Evolutionary conservation across 2,113 vertebrate genomes (phyloP).

Genomic region (Carlito syrichta): DNA sequence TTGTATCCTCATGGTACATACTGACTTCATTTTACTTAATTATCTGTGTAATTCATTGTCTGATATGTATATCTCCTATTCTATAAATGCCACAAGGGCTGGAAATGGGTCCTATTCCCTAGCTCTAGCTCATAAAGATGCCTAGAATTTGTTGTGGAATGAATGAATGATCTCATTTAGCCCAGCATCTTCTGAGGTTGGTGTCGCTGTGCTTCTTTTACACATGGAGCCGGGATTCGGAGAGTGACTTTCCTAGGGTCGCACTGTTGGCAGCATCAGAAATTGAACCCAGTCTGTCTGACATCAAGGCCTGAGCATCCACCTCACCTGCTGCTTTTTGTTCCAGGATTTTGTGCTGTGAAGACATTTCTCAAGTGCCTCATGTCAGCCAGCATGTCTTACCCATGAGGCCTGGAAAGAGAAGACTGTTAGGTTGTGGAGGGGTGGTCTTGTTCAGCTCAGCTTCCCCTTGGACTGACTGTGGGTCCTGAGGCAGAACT

Average conservation of each 20-base stretch:
- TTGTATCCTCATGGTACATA: not conserved
- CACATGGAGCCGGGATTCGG: not conserved
- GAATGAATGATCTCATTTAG: not conserved
- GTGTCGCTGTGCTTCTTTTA: not conserved
- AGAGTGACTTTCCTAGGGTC: not conserved
- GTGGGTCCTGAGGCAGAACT: not conserved
- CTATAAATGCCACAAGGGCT: not conserved
- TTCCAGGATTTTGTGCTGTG: conserved; percentile 39
- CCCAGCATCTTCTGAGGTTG: not conserved
- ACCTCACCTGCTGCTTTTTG: not conserved
- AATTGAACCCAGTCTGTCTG: not conserved
- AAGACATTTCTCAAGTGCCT: not conserved
- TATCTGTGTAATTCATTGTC: not conserved
- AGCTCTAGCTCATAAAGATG: not conserved
- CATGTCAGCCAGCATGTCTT: not conserved
- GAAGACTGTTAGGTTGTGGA: not conserved
- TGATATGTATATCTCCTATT: not conserved
- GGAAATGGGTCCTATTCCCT: not conserved
- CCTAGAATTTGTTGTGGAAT: not conserved
- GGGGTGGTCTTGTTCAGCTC: not conserved
- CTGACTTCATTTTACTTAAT: not conserved
- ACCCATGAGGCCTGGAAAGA: not conserved
- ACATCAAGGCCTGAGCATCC: not conserved
- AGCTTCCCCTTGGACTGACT: not conserved
- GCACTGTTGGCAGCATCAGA: not conserved